A percentile compares a stretch with the other conserved stretches of the same genome.
Conservation (phyloP, 2,113 vertebrate species). For the Cyrtonyx montezumae region DNA sequence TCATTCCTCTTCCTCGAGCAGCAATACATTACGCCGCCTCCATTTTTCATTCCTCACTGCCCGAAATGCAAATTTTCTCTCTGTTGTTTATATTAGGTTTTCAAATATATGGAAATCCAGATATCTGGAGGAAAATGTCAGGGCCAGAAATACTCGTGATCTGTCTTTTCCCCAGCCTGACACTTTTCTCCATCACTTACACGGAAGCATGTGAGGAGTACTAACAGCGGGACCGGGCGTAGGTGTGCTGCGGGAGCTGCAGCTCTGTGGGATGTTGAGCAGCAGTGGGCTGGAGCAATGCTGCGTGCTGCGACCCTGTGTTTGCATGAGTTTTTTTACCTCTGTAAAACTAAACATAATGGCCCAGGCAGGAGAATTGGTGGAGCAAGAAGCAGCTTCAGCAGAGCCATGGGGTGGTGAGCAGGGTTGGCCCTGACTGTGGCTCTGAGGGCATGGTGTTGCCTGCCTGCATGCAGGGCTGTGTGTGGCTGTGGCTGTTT, state of each 20-base stretch:
- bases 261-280: not conserved
- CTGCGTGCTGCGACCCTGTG: not conserved
- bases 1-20: conserved; percentile 79
- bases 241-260: not conserved
- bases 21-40: conserved; percentile 82
- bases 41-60: conserved; percentile 86
- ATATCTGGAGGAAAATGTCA: conserved; percentile 85
- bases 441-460: not conserved
- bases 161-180: conserved; percentile 76
- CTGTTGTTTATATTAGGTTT: conserved; percentile 89
- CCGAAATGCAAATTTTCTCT: conserved; percentile 84
- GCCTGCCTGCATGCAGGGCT: fast-evolving
- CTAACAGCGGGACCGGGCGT: not conserved
- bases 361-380: not conserved
- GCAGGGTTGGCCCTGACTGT: not conserved
- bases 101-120: conserved; percentile 89
- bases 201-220: not conserved
- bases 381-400: fast-evolving
- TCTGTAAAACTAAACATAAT: fast-evolving
- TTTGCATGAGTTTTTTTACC: not conserved
- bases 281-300: not conserved
- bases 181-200: conserved; percentile 61
- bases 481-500: fast-evolving
- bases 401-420: not conserved
- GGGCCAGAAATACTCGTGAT: conserved; percentile 77